phyloP scores from a whole-genome alignment of 2,797 vertebrate species.

The Coilia nasus region DNA sequence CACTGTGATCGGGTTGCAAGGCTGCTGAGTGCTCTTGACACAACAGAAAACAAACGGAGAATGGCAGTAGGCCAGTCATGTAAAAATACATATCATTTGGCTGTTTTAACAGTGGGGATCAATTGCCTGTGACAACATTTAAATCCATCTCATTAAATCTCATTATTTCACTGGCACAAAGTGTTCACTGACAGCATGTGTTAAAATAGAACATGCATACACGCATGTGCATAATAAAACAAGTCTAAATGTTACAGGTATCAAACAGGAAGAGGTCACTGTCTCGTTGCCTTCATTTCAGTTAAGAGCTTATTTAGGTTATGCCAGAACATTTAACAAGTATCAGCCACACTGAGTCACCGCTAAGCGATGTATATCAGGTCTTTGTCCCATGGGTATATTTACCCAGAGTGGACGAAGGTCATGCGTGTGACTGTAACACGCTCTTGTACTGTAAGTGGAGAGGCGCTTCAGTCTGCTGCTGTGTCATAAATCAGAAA shows the following conservation, averaged over 20 bases:
- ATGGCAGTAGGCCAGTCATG: background rate
- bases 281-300: background rate
- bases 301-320: background rate
- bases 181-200: too few species aligned
- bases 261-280: background rate
- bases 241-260: background rate
- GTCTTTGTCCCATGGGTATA: background rate
- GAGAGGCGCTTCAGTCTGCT: background rate
- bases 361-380: background rate
- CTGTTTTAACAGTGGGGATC: too few species aligned
- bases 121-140: too few species aligned
- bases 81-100: too few species aligned
- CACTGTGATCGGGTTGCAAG: slow-evolving; percentile 37
- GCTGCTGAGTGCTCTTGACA: slow-evolving; percentile 1
- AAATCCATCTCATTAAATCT: too few species aligned
- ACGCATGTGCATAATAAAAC: background rate
- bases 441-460: background rate
- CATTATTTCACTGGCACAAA: too few species aligned
- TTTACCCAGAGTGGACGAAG: background rate
- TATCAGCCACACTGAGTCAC: too few species aligned
- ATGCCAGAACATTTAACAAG: too few species aligned
- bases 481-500: background rate
- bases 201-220: too few species aligned
- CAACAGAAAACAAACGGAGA: background rate
- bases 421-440: background rate